A percentile compares a stretch with the other conserved stretches of the same genome.
These are phyloP conservation scores for Eupeodes corollae DNA, from an alignment of 1,140 invertebrate genomes.

Conservation along the genomic window DNA sequence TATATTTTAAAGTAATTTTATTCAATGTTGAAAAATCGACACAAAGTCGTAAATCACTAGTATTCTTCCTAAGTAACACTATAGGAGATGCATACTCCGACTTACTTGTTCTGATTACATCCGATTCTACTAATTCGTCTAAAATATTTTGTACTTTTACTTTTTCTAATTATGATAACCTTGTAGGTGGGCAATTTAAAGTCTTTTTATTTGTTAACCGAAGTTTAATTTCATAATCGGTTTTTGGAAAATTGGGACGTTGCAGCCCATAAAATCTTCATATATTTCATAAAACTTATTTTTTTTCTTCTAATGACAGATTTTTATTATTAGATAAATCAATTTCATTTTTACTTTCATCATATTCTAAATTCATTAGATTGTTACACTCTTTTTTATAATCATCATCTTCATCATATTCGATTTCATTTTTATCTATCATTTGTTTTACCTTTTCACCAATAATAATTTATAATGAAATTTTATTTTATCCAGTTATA, in stretches of 20 bases:
- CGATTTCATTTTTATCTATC: too few species aligned
- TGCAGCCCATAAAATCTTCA: background rate
- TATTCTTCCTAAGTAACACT: constrained; percentile 20
- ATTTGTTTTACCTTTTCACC: too few species aligned
- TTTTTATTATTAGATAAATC: background rate
- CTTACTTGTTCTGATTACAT: constrained; percentile 16
- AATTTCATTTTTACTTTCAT: too few species aligned
- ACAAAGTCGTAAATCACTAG: constrained; percentile 14
- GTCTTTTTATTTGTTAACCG: constrained; percentile 10
- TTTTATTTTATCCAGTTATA: too few species aligned
- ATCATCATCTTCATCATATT: too few species aligned
- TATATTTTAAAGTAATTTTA: constrained; percentile 13
- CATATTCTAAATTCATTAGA: too few species aligned
- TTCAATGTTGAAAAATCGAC: constrained; percentile 19
- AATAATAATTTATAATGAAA: too few species aligned
- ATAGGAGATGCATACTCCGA: constrained; percentile 25
- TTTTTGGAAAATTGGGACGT: background rate
- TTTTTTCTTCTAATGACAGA: background rate
- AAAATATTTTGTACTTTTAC: constrained; percentile 14
- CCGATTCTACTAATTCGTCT: constrained; percentile 12
- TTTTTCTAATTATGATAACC: constrained; percentile 14
- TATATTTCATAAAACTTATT: constrained; percentile 1
- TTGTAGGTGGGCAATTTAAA: constrained; percentile 12
- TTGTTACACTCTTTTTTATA: too few species aligned
- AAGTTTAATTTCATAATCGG: constrained; percentile 6